These are phyloP conservation scores for Saturnia pavonia DNA, from an alignment of 2,888 invertebrate genomes.

Conservation along the genomic window DNA sequence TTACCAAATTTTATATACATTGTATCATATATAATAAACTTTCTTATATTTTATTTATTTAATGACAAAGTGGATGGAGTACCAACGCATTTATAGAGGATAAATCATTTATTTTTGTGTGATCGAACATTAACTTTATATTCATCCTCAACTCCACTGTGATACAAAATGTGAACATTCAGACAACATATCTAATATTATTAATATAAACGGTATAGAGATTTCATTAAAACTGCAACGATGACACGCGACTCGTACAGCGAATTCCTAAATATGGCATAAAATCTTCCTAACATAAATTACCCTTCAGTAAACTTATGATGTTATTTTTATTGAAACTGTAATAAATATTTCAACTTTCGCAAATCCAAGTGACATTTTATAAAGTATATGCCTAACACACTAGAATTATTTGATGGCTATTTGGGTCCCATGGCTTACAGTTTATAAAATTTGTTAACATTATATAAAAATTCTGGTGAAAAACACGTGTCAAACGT, in stretches of 20 bases:
- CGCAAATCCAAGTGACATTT: too few relatives aligned
- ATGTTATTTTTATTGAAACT: background rate
- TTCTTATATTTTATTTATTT: background rate
- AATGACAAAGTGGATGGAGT: background rate
- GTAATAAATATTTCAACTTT: too few relatives aligned
- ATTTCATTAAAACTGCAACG: background rate
- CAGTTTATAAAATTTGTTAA: too few relatives aligned
- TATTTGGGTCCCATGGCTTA: too few relatives aligned
- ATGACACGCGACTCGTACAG: background rate
- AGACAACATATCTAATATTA: background rate
- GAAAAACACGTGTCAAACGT: too few relatives aligned
- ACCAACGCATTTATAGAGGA: background rate
- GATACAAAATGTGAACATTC: background rate
- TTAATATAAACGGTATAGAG: background rate
- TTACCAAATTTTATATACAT: background rate
- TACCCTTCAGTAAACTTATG: background rate
- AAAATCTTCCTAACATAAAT: background rate
- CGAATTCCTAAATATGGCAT: background rate
- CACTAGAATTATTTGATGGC: too few relatives aligned
- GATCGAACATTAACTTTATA: background rate
- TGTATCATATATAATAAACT: background rate
- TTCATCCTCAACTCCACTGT: background rate
- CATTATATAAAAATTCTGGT: too few relatives aligned
- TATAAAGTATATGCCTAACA: too few relatives aligned
- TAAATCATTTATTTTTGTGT: background rate